Base-by-base conservation (phyloP, 2,113 vertebrate genomes). In the Brevimyrus niger region DNA sequence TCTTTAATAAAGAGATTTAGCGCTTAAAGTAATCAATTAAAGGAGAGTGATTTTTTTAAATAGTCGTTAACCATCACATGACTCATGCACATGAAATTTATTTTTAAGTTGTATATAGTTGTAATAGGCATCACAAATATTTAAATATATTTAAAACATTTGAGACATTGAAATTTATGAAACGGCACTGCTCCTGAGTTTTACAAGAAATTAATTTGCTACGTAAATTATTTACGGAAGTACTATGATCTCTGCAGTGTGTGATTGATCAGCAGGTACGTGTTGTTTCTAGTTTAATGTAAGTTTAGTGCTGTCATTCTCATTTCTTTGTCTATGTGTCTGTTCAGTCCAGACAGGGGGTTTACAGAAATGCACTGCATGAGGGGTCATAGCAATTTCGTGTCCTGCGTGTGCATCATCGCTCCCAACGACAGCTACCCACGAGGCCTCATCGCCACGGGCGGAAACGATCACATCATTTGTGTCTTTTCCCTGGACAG, bases 361-460 rank as follows among this genome's bases (percentile, higher is more conserved):
- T 99, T 98, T 95, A 96, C 95, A 89, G 97, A 99, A 95, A 96
- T 97, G 95, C 97, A 97, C 89, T 97, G 97, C 89, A 97, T 99
- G 97, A 97, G 96, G 15, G 98, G 97, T 88, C 98, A 99, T 93
- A 96, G 96, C 51, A 98, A 98, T 93, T 99, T 98, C 94, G 97
- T 99, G 23, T 99, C 98, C 53, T 99, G 97, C 87, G 98, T 99
- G 17, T 99, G 98, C 93, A 91, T 97, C 93, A 97, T 99, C 90
- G 96, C 97, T 85, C 96, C 98, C 90, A 99, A 94, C 93, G 98
- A 99, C 1, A 94, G 94, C 4, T 97, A 98, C 90, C 98, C 98
- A 80, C 95, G 94, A 91, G 98, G 98, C 90, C 95, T 99, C 58
- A 96, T 99, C 84, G 98, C 97, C 89, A 99, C 98, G 2, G 98